Conservation (phyloP, 2,888 invertebrate genomes). For the Fragum whitleyi region DNA sequence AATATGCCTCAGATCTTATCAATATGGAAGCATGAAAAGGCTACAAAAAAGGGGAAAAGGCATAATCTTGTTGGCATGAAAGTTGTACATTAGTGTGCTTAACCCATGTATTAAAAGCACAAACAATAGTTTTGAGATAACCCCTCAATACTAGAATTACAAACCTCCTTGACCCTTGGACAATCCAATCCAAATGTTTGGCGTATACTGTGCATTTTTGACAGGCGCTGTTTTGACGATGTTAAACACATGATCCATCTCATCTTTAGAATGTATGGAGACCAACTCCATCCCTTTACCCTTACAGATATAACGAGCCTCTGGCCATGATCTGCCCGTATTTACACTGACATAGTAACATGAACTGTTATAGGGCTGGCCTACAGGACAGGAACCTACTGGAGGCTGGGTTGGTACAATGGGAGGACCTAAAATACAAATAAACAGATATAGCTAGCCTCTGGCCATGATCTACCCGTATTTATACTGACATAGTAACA, state of each 20-base stretch:
- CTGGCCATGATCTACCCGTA: constrained; percentile 70
- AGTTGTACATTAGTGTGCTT: too few relatives aligned
- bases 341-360: constrained; percentile 67
- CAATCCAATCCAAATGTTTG: constrained; percentile 71
- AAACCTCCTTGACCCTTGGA: constrained; percentile 61
- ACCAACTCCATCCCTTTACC: constrained; percentile 65
- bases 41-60: too few relatives aligned
- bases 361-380: constrained; percentile 49
- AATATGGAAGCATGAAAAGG: too few relatives aligned
- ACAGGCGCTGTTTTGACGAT: constrained; percentile 40
- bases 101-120: too few relatives aligned
- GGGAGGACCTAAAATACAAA: not conserved
- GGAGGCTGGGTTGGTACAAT: constrained; percentile 35
- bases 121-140: too few relatives aligned
- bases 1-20: too few relatives aligned
- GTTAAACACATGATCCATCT: constrained; percentile 59
- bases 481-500: constrained; percentile 67
- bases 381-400: constrained; percentile 59
- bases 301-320: constrained; percentile 68
- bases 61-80: too few relatives aligned
- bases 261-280: constrained; percentile 67
- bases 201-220: constrained; percentile 49
- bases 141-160: too few relatives aligned
- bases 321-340: constrained; percentile 70
- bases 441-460: constrained; percentile 68